Base-by-base conservation (phyloP, 1,140 invertebrate genomes). In the Parapsyche elsis region DNA sequence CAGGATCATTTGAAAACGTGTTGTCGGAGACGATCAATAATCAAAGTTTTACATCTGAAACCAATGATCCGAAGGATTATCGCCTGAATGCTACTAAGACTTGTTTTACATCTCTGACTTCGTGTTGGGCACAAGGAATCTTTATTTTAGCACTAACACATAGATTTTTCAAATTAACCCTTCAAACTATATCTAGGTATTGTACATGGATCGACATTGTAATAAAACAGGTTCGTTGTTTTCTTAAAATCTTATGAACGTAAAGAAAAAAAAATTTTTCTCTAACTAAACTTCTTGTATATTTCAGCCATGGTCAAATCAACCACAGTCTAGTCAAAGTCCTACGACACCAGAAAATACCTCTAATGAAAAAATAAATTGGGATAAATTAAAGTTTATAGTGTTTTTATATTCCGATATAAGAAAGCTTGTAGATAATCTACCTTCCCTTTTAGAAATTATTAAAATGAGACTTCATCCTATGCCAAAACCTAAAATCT, bases 101-200 rank as follows among this genome's bases (percentile, higher is more conserved):
- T 19, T 88, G 89, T 70, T 93, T 92, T 91, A 86, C 88, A 70
- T 91, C 91, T 84, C 81, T 96, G 21, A 84, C 89, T 53, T 89
- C 89, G 9, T 95, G 94, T 85, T 97, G 95, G 94, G 88, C 90
- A 0, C 89, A 93, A 16, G 92, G 93, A 16, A 89, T 97, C 0
- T 97, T 92, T 87, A 88, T 97, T 38, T 86, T 90, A 4, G 92
- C 94, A 71, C 86, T 97, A 0, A 90, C 93, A 82, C 92, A 94
- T 83, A 93, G 94, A 85, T 97, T 97, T 88, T 97, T 95, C 92
- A 97, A 97, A 87, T 88, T 98, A 5, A 94, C 92, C 64, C 87
- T 97, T 26, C 95, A 97, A 88, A 89, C 97, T 30, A 84, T 96
- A 23, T 91, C 94, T 26, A 91, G 96, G 83, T 95, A 95, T 86